Evolutionary conservation across 2,888 invertebrate species (phyloP).

Genomic region (Apantesis nais): DNA sequence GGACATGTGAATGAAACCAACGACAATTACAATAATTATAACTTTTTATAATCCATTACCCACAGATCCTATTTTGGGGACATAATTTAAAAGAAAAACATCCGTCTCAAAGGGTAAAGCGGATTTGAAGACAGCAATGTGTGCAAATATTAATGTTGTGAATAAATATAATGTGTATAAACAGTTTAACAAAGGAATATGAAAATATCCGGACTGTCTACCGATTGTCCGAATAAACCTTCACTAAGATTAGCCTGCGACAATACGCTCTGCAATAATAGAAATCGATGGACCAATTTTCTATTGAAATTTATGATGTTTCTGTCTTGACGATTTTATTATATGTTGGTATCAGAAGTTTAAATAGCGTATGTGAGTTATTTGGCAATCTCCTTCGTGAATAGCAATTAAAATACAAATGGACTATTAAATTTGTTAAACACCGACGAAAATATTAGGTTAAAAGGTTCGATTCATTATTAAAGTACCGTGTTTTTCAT

Average conservation of each 20-base stretch:
- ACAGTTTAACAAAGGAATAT: constrained; percentile 67
- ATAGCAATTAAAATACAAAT: constrained; percentile 17
- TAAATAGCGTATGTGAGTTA: constrained; percentile 33
- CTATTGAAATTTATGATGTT: constrained; percentile 49
- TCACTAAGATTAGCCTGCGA: constrained; percentile 56
- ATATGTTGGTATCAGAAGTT: constrained; percentile 33
- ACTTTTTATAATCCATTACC: constrained; percentile 50
- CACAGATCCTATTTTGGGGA: constrained; percentile 57
- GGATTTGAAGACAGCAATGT: constrained; percentile 64
- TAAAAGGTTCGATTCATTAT: background rate
- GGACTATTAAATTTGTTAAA: constrained; percentile 8
- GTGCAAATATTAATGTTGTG: constrained; percentile 67
- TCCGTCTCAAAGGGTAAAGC: constrained; percentile 68
- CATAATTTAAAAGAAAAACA: constrained; percentile 74
- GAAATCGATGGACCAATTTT: constrained; percentile 51
- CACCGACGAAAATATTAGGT: background rate
- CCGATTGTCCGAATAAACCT: constrained; percentile 53
- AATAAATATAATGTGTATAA: constrained; percentile 80
- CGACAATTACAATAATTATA: constrained; percentile 52
- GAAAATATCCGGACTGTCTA: constrained; percentile 72
- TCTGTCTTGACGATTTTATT: constrained; percentile 44
- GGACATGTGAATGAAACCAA: constrained; percentile 37
- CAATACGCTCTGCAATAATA: constrained; percentile 45
- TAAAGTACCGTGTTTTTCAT: background rate
- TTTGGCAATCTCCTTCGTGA: constrained; percentile 5